Evolutionary conservation across 2,113 vertebrate genomes (phyloP).

Genomic region (Periophthalmus modestus): DNA sequence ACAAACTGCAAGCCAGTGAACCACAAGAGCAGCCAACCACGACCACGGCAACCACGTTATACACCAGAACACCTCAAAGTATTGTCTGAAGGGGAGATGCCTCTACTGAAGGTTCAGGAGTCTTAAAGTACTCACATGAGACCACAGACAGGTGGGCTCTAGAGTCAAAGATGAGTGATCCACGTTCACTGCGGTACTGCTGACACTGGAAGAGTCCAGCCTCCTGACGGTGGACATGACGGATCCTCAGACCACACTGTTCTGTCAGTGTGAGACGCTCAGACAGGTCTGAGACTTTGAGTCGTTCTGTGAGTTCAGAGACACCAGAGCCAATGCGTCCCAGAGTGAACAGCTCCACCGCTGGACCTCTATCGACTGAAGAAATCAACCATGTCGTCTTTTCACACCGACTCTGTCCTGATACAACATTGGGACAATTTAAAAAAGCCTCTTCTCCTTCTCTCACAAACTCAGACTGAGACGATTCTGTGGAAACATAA

Average conservation of each 20-base stretch:
- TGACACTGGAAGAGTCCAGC: neutral
- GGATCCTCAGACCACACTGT: neutral
- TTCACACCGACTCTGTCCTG: neutral
- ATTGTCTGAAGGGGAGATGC: neutral
- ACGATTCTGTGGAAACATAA: neutral
- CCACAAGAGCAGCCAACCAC: too few relatives aligned
- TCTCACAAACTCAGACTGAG: neutral
- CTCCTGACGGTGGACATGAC: neutral
- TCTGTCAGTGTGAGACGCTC: neutral
- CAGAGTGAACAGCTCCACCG: neutral
- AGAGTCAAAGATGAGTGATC: neutral
- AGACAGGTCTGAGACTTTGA: neutral
- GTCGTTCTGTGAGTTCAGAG: neutral
- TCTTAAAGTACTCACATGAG: neutral
- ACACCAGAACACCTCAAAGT: too few relatives aligned
- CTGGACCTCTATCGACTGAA: accelerated
- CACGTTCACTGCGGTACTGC: neutral
- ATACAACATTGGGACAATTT: neutral
- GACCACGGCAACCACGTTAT: too few relatives aligned
- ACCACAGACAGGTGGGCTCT: neutral
- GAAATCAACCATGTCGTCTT: neutral
- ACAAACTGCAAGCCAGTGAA: too few relatives aligned
- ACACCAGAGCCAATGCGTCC: neutral
- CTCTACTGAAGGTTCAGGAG: neutral
- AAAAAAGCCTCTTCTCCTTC: neutral